A percentile compares a stretch with the other conserved stretches of the same genome.
Evolutionary conservation across 2,113 vertebrate species (phyloP).

Genomic region (Esox niger): DNA sequence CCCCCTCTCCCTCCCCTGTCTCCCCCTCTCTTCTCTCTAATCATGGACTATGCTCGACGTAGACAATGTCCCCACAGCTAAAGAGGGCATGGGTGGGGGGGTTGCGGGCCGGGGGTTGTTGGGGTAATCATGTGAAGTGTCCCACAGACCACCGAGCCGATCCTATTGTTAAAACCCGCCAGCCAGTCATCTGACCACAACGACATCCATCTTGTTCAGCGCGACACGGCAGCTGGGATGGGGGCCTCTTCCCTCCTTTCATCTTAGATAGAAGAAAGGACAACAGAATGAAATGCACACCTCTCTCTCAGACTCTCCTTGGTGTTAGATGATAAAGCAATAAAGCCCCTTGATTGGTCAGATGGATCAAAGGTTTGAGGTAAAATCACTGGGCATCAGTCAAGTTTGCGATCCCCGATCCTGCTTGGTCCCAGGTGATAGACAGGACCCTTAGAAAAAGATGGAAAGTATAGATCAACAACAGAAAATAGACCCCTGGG

Average conservation of each 20-base stretch:
- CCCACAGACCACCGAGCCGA: constrained; percentile 44
- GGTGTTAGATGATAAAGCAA: not conserved
- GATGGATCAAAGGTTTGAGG: constrained; percentile 36
- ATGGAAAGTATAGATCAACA: not conserved
- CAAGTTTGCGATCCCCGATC: constrained; percentile 48
- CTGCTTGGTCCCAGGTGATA: constrained; percentile 69
- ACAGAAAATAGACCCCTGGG: not conserved
- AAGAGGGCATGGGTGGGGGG: constrained; percentile 46
- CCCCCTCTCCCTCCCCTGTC: too few species aligned
- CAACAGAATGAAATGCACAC: constrained; percentile 11
- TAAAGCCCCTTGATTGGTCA: constrained; percentile 7
- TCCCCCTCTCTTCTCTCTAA: constrained; percentile 57
- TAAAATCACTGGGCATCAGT: not conserved
- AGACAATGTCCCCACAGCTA: constrained; percentile 61
- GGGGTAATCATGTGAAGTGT: constrained; percentile 81
- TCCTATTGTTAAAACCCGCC: constrained; percentile 3
- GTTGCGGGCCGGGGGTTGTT: not conserved
- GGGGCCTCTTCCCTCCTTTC: constrained; percentile 55
- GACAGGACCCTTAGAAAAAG: constrained; percentile 70
- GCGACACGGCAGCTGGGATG: constrained; percentile 85
- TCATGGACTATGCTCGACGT: constrained; percentile 76
- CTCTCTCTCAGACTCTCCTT: too few species aligned
- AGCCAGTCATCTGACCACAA: constrained; percentile 69
- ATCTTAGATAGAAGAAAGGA: constrained; percentile 3
- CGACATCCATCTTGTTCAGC: constrained; percentile 78